These are phyloP conservation scores for Perithous albicinctus DNA, from an alignment of 2,888 invertebrate genomes.

Conservation along the genomic window DNA sequence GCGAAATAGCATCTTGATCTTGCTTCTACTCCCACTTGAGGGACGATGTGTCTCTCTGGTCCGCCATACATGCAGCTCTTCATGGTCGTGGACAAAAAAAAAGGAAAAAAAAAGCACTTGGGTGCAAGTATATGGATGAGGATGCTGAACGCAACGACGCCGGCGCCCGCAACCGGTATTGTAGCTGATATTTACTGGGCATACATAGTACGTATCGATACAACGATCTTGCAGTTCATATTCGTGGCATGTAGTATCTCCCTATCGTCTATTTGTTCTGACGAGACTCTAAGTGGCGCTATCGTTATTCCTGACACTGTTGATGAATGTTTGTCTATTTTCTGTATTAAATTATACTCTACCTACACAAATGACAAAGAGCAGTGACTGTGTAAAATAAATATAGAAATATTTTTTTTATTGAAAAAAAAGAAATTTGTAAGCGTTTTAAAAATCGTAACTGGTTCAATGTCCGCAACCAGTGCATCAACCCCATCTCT, in stretches of 20 bases:
- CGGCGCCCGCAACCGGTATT: conserved; percentile 75
- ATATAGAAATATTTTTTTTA: neutral
- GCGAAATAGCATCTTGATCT: conserved; percentile 15
- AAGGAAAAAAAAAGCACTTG: neutral
- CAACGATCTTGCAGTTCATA: conserved; percentile 21
- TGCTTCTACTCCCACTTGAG: neutral
- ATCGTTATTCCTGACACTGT: conserved; percentile 4
- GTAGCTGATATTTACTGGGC: neutral
- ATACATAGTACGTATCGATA: neutral
- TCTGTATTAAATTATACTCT: neutral
- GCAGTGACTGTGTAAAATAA: too few species aligned
- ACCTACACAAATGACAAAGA: neutral
- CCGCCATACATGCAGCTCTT: neutral
- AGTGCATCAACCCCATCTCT: conserved; percentile 12
- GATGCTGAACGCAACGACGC: conserved; percentile 12
- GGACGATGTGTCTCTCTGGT: neutral
- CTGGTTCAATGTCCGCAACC: conserved; percentile 14
- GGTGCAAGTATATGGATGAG: neutral
- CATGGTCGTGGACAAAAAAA: conserved; percentile 4
- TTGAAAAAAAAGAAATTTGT: neutral
- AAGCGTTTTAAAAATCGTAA: conserved; percentile 2
- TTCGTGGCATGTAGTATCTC: neutral
- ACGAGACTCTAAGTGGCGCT: neutral
- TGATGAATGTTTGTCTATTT: neutral
- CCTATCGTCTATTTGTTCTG: neutral